Base-by-base conservation (phyloP, 2,888 invertebrate genomes). In the Nephrocerus scutellatus region DNA sequence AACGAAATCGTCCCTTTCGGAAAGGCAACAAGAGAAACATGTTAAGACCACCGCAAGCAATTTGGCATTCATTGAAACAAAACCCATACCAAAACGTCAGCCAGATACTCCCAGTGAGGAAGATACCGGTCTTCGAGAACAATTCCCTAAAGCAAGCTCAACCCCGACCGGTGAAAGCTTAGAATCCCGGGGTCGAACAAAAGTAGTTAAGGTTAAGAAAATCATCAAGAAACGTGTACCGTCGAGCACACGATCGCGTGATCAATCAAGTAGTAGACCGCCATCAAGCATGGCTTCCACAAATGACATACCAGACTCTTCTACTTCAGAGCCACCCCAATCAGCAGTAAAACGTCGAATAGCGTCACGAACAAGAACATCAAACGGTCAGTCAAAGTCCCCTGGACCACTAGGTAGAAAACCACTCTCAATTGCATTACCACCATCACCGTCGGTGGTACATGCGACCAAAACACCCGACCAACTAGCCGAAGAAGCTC, bases 401-500 rank as follows among this genome's bases (percentile, higher is more conserved):
- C 55, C 57, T 1, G 50, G 49, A 6, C 46, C 52, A 3, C 14
- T 50, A 13, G 46, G 43, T 12, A 44, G 54, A 29, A 48, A 34
- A 35, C 45, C 41, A 7, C 33, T 49, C 5, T 22, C 36, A 6
- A 12, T 16, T 9, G 34, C 5, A 12, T 15, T 5, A 16, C 23
- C 6, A 13, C 21, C 6, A 12, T 20, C 2, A 21, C 38, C 8
- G 33, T 32, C 16, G 38, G 38, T 52, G 10, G 13, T 52, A 7
- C 52, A 57, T 19, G 44, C 51, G 36, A 52, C 53, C 0, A 49
- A 55, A 19, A 42, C 52, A 5, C 44, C 63, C 10, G 72, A 75
- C 50, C 72, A 75, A 54, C 55, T 81, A 34, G 73, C 75, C 44
- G 72, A 76, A 46, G 73, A 77, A 54, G 79, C 83, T 1, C 77